These are phyloP conservation scores for Lampropteryx suffumata DNA, from an alignment of 2,888 invertebrate species.

Conservation along the genomic window DNA sequence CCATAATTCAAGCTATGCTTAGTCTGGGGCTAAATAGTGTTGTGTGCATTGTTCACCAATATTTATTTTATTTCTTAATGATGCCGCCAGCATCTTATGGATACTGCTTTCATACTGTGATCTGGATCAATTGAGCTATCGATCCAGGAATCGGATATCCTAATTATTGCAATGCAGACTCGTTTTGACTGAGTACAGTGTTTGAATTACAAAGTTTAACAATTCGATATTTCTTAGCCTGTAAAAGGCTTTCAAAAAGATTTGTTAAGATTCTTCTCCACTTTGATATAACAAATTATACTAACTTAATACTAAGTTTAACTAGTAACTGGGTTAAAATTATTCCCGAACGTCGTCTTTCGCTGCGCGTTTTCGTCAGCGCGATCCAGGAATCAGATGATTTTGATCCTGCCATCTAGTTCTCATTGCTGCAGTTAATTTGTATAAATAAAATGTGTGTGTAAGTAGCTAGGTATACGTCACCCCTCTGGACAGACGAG, in stretches of 20 bases:
- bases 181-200: too few species aligned
- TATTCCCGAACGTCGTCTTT: neutral
- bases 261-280: neutral
- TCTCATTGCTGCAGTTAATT: neutral
- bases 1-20: too few species aligned
- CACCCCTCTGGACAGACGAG: too few species aligned
- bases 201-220: too few species aligned
- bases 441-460: neutral
- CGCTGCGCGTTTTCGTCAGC: conserved; percentile 2
- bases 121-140: too few species aligned
- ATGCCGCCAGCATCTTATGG: too few species aligned
- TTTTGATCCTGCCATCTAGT: conserved; percentile 6
- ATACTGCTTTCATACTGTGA: too few species aligned
- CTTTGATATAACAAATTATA: neutral
- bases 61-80: too few species aligned
- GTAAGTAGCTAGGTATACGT: neutral
- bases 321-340: neutral
- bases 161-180: too few species aligned
- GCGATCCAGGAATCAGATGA: neutral
- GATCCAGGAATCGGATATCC: too few species aligned
- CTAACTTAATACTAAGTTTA: neutral
- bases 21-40: too few species aligned
- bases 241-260: conserved; percentile 1
- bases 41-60: too few species aligned
- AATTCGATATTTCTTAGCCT: neutral